Conservation (phyloP, 2,888 invertebrate genomes). For the Plebejus argus region DNA sequence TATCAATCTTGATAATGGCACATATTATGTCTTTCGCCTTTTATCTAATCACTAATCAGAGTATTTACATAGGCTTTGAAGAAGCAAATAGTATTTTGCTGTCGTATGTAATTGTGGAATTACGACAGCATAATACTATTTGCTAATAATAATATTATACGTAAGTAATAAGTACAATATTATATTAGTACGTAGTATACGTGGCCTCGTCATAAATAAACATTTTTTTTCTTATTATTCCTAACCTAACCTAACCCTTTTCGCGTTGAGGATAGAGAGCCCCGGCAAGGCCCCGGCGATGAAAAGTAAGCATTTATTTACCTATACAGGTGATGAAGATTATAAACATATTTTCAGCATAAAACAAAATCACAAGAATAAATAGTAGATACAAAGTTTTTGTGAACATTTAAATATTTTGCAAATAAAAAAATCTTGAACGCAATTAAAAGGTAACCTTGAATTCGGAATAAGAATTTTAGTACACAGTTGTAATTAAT, state of each 20-base stretch:
- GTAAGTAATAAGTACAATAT: no score
- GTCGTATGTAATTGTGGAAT: no score
- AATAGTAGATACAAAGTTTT: background rate
- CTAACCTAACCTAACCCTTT: no score
- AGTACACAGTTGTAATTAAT: background rate
- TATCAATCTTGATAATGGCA: conserved; percentile 16
- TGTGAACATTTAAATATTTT: conserved; percentile 31
- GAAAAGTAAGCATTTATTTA: background rate
- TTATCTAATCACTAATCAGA: conserved; percentile 38
- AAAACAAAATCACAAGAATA: background rate
- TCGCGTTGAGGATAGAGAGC: background rate
- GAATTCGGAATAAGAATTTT: conserved; percentile 11
- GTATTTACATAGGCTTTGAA: conserved; percentile 21
- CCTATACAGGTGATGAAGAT: background rate
- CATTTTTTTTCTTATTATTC: no score
- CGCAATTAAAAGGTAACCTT: background rate
- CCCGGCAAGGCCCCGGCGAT: background rate
- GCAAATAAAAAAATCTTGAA: conserved; percentile 10
- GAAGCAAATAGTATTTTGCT: conserved; percentile 2
- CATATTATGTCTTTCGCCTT: conserved; percentile 2
- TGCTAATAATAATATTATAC: no score
- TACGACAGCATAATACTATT: no score
- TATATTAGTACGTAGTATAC: no score
- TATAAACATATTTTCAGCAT: background rate
- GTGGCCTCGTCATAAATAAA: background rate